Evolutionary conservation across 2,888 invertebrate genomes (phyloP).

Genomic region (Eupeodes latifasciatus): DNA sequence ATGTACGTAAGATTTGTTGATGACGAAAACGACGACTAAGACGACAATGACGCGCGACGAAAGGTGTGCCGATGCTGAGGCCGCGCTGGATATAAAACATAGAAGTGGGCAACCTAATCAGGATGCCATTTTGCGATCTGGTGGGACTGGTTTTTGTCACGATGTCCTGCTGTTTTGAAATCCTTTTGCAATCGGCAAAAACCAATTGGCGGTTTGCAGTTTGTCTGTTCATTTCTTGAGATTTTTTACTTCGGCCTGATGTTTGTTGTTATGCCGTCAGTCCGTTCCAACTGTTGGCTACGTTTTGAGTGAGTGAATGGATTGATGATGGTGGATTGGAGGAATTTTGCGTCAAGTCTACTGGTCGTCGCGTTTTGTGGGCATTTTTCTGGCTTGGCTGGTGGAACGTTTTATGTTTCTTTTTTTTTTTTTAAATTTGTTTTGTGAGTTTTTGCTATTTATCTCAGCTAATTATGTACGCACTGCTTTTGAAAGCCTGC

Average conservation of each 20-base stretch:
- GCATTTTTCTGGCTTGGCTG: slow-evolving; percentile 62
- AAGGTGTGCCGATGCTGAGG: neutral
- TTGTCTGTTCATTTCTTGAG: slow-evolving; percentile 52
- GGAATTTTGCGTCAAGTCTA: slow-evolving; percentile 73
- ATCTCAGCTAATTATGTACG: slow-evolving; percentile 73
- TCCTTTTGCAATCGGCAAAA: slow-evolving; percentile 70
- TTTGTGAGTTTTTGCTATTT: slow-evolving; percentile 59
- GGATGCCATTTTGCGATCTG: slow-evolving; percentile 75
- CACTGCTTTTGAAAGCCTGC: slow-evolving; percentile 55
- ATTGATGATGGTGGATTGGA: slow-evolving; percentile 63
- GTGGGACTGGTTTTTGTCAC: slow-evolving; percentile 75
- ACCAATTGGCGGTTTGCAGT: slow-evolving; percentile 76
- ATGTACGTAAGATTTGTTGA: neutral
- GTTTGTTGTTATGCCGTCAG: slow-evolving; percentile 76
- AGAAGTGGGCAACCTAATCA: slow-evolving; percentile 71
- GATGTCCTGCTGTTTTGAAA: slow-evolving; percentile 72
- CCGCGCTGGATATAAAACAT: slow-evolving; percentile 44
- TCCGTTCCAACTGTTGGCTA: slow-evolving; percentile 62
- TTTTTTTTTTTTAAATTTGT: neutral
- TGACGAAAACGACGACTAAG: neutral
- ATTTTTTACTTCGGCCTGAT: slow-evolving; percentile 9
- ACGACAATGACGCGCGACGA: neutral
- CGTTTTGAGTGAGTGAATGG: slow-evolving; percentile 68
- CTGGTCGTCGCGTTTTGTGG: slow-evolving; percentile 52
- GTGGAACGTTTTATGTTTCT: slow-evolving; percentile 46